Conservation (phyloP, 2,888 invertebrate genomes). For the Hermaeophaga mercurialis region DNA sequence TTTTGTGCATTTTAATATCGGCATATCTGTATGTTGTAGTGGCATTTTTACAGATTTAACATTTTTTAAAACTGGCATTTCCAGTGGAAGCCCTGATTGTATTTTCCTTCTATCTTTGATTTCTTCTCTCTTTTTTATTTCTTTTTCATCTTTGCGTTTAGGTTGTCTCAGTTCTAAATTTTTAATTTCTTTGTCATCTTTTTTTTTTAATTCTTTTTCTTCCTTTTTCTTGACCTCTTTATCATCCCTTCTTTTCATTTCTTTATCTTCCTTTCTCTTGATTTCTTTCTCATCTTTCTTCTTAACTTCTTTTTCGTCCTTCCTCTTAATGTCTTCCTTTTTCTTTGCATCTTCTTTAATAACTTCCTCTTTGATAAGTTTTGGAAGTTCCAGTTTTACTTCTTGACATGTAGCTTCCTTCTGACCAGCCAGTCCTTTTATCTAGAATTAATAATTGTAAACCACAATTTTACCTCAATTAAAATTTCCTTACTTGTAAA, state of each 20-base stretch:
- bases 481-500: slow-evolving; percentile 50
- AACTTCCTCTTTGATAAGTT: slow-evolving; percentile 35
- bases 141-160: slow-evolving; percentile 25
- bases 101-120: slow-evolving; percentile 22
- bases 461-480: too few species aligned
- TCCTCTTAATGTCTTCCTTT: slow-evolving; percentile 30
- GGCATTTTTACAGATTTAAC: slow-evolving; percentile 18
- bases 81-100: slow-evolving; percentile 5
- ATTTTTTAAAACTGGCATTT: slow-evolving; percentile 24
- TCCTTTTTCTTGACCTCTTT: slow-evolving; percentile 27
- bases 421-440: slow-evolving; percentile 52
- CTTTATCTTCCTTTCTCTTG: slow-evolving; percentile 17
- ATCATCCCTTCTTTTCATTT: slow-evolving; percentile 5
- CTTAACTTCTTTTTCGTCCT: slow-evolving; percentile 15
- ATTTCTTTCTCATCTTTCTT: slow-evolving; percentile 26
- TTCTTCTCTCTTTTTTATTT: slow-evolving; percentile 17
- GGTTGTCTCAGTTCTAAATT: slow-evolving; percentile 15
- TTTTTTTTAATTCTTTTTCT: background rate
- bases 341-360: slow-evolving; percentile 32
- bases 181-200: background rate
- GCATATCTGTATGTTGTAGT: slow-evolving; percentile 24
- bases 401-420: slow-evolving; percentile 29
- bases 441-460: too few species aligned
- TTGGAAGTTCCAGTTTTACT: slow-evolving; percentile 21
- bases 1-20: slow-evolving; percentile 22